Conservation (phyloP, 2,113 vertebrate species). For the Nettapus auritus region DNA sequence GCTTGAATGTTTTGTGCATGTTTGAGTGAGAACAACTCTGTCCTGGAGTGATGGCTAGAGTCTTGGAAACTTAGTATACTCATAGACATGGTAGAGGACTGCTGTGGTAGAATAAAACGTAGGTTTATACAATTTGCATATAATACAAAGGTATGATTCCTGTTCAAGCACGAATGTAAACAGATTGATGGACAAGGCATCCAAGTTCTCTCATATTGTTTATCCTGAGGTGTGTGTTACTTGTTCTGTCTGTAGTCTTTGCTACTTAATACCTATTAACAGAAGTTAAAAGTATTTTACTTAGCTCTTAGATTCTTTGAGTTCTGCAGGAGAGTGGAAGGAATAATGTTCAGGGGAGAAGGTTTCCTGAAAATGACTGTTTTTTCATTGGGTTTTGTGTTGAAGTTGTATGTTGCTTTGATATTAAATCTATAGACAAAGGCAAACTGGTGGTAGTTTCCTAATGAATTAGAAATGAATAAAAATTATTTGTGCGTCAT, state of each 20-base stretch:
- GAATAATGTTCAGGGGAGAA: neutral
- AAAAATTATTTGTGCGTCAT: slow-evolving; percentile 23
- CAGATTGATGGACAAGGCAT: neutral
- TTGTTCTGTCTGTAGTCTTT: neutral
- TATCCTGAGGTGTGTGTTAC: neutral
- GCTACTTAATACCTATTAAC: neutral
- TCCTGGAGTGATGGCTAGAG: neutral
- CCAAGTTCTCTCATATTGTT: neutral
- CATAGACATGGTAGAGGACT: neutral
- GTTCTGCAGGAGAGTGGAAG: neutral
- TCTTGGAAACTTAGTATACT: neutral
- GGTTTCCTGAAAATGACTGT: neutral
- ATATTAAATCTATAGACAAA: neutral
- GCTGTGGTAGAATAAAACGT: neutral
- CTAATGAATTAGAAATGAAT: neutral
- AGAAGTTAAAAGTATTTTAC: neutral
- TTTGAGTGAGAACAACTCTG: neutral
- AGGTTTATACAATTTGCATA: neutral
- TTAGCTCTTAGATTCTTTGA: neutral
- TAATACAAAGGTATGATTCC: neutral
- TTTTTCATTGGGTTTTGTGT: neutral
- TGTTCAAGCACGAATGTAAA: fast-evolving
- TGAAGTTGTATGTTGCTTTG: neutral
- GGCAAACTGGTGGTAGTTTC: neutral
- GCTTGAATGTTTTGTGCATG: neutral